Evolutionary conservation across 2,113 vertebrate species (phyloP).

Genomic region (Percina caprodes): DNA sequence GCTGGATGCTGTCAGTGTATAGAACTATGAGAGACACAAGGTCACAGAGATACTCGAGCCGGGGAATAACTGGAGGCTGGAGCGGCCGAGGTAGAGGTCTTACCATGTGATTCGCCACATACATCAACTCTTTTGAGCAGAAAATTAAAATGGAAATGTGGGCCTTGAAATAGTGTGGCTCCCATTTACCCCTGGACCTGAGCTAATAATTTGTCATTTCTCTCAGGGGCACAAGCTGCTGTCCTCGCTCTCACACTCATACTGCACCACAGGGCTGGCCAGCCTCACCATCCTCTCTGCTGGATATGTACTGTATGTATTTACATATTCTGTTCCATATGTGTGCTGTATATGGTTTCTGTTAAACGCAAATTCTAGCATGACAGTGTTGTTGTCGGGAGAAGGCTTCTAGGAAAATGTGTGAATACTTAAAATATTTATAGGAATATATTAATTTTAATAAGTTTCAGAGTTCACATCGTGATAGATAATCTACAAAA

Average conservation of each 20-base stretch:
- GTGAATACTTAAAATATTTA: not conserved
- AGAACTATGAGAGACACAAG: slow-evolving; percentile 55
- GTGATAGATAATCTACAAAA: not conserved
- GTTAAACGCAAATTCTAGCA: not conserved
- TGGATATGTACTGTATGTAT: not conserved
- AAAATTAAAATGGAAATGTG: slow-evolving; percentile 88
- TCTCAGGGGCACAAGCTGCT: slow-evolving; percentile 77
- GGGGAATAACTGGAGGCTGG: slow-evolving; percentile 73
- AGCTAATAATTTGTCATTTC: slow-evolving; percentile 85
- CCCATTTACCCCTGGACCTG: slow-evolving; percentile 81
- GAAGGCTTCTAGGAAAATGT: not conserved
- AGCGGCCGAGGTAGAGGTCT: slow-evolving; percentile 64
- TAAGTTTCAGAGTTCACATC: not conserved
- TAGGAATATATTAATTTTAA: slow-evolving; percentile 1
- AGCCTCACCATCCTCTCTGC: slow-evolving; percentile 11
- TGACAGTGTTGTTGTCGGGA: not conserved
- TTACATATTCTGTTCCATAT: not conserved
- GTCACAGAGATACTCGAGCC: slow-evolving; percentile 71
- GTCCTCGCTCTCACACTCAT: slow-evolving; percentile 65
- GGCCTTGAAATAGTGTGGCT: slow-evolving; percentile 84
- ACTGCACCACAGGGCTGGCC: slow-evolving; percentile 33
- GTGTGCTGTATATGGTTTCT: not conserved
- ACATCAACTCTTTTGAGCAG: slow-evolving; percentile 87
- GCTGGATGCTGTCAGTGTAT: slow-evolving; percentile 37
- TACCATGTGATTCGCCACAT: slow-evolving; percentile 81